Evolutionary conservation across 1,140 invertebrate species (phyloP), one percentile per base, ranked within the genome.

Genomic region (Lethrus apterus): DNA sequence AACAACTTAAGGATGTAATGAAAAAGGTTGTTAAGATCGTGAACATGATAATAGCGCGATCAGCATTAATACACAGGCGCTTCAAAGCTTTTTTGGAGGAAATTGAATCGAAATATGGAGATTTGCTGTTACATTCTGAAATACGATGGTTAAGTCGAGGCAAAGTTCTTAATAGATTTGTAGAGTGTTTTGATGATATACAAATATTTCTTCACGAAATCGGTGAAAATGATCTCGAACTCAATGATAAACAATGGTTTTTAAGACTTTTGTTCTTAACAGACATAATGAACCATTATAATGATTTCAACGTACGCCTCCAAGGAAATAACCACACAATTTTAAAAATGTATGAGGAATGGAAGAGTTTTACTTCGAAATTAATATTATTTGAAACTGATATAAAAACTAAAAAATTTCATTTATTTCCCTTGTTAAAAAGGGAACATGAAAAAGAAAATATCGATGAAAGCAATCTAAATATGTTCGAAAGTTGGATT

Each of bases 241-340:
- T 46, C 44, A 46, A 50, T 50, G 29, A 50, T 50, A 50, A 50
- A 50, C 35, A 51, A 47, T 51, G 38, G 43, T 40, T 47, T 51
- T 40, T 47, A 51, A 46, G 29, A 32, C 46, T 48, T 42, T 48
- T 48, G n/a, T n/a, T n/a, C n/a, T n/a, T n/a, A n/a, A n/a, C n/a
- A n/a, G n/a, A n/a, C n/a, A n/a, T n/a, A 49, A 49, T 44, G 41
- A 49, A 44, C 47, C 40, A 49, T 44, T 49, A 49, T 44, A 49
- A 44, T 44, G 47, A 44, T 49, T 43, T 49, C 47, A 38, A 49
- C 23, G 41, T 48, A 48, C 47, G 21, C 42, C 47, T 43, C 40
- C 47, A 48, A 48, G 32, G 40, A 48, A 48, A 48, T 48, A 43
- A 48, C 47, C 32, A 44, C 47, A 48, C 46, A n/a, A n/a, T n/a